phyloP scores from a whole-genome alignment of 2,888 invertebrate species.

The Plemyria rubiginata region DNA sequence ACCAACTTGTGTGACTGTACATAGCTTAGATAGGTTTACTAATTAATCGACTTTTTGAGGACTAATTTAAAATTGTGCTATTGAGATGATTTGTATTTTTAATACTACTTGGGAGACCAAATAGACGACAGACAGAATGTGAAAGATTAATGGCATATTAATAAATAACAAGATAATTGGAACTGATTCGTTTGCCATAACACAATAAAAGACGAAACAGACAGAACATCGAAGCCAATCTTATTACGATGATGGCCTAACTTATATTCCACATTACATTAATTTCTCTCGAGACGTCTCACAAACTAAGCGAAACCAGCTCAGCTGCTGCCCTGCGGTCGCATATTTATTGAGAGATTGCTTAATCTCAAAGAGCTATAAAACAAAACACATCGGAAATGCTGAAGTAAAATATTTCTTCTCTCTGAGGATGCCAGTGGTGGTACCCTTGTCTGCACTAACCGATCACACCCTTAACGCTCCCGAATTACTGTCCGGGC shows the following conservation, averaged over 20 bases:
- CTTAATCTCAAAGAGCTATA: conserved; percentile 83
- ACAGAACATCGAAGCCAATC: conserved; percentile 73
- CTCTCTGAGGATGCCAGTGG: conserved; percentile 79
- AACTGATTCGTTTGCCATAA: conserved; percentile 58
- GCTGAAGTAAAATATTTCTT: conserved; percentile 83
- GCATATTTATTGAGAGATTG: conserved; percentile 82
- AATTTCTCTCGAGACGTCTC: conserved; percentile 82
- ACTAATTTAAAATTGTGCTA: too few species aligned
- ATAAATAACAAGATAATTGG: conserved; percentile 49
- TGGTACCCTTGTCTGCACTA: conserved; percentile 81
- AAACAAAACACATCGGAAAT: conserved; percentile 83
- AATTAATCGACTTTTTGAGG: too few species aligned
- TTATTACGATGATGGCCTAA: conserved; percentile 68
- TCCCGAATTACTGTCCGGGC: conserved; percentile 82
- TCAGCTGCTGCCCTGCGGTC: conserved; percentile 72
- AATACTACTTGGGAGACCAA: not conserved
- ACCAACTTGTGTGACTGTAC: too few species aligned
- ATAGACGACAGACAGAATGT: conserved; percentile 2
- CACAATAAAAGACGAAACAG: conserved; percentile 66
- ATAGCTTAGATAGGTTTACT: too few species aligned
- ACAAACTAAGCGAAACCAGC: conserved; percentile 69
- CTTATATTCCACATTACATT: conserved; percentile 79
- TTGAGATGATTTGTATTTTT: too few species aligned
- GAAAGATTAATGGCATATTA: conserved; percentile 16
- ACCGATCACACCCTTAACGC: conserved; percentile 84